Base-by-base conservation (phyloP, 1,140 invertebrate species). In the Leptinotarsa lineolata region DNA sequence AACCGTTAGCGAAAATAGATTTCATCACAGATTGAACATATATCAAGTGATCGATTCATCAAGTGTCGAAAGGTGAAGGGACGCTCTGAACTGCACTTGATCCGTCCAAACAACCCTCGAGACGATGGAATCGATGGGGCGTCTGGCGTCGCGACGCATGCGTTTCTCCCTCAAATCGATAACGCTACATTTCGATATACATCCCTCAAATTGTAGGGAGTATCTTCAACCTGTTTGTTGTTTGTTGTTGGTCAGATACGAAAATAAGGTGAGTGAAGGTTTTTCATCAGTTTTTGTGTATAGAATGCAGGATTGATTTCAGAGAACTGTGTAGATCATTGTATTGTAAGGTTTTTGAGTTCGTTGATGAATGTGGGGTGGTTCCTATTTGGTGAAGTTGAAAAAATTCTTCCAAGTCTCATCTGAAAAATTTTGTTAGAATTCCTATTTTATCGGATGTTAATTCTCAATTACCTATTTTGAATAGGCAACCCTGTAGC, bases 81-180 rank as follows among this genome's bases (percentile, higher is more conserved):
- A n/a, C 15, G 48, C 15, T 15, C 15, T 54, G 48, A 54, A 45
- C n/a, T 72, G 46, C 60, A 45, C 30, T 48, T 48, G 44, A 63
- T 65, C 22, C 48, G 48, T 16, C 16, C 3, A 54, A 54, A 54
- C 48, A 54, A 54, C 48, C 48, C 59, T 59, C 60, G 8, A 45
- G n/a, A 39, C 15, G 59, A 61, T 16, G n/a, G 30, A 68, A 77
- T 77, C 76, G 72, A 77, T 77, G 74, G 20, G 30, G 44, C 30
- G 59, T 68, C 60, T 68, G 58, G 74, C 74, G 72, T 75, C 73
- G 75, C 69, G 68, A 75, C 77, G 77, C 77, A 78, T 74, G 77
- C 77, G 75, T 74, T 24, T 39, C 46, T 4, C 11, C 60, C 44
- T 21, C 16, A 59, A 74, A 78, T 78, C 77, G 67, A 78, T 78